These are phyloP conservation scores for Cephalopholis sonnerati DNA, from an alignment of 2,113 vertebrate species.

Conservation along the genomic window DNA sequence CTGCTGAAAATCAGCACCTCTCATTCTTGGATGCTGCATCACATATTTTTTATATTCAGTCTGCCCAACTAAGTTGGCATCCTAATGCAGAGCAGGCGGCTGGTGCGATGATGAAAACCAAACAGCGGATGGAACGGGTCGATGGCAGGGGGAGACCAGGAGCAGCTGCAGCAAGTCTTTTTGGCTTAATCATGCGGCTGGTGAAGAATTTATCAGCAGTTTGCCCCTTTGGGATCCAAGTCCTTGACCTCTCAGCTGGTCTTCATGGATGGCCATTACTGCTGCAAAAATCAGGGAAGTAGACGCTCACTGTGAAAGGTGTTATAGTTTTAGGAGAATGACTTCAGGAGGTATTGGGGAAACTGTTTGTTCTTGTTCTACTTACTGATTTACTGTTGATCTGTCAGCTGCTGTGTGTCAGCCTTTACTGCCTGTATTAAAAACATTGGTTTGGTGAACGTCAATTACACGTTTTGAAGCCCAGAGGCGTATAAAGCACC, in stretches of 20 bases:
- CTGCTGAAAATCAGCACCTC: not conserved
- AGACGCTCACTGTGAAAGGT: not conserved
- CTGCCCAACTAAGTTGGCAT: not conserved
- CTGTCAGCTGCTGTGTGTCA: slow-evolving; percentile 14
- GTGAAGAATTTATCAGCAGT: slow-evolving; percentile 54
- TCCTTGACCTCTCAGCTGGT: slow-evolving; percentile 49
- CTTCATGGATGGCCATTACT: slow-evolving; percentile 1
- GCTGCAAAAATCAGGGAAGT: slow-evolving; percentile 9
- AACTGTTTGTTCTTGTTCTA: not conserved
- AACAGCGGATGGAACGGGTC: slow-evolving; percentile 18
- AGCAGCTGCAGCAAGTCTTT: slow-evolving; percentile 58
- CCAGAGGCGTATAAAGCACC: slow-evolving; percentile 12
- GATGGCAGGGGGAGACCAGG: slow-evolving; percentile 15
- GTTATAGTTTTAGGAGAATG: not conserved
- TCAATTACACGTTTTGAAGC: slow-evolving; percentile 42
- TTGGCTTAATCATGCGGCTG: slow-evolving; percentile 47
- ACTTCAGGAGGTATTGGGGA: not conserved
- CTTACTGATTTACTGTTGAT: slow-evolving; percentile 8
- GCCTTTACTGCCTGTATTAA: slow-evolving; percentile 40
- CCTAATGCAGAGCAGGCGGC: slow-evolving; percentile 43
- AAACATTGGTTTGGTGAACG: slow-evolving; percentile 35
- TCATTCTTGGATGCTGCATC: not conserved
- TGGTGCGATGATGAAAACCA: slow-evolving; percentile 46
- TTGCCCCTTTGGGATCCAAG: slow-evolving; percentile 25
- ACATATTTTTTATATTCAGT: not conserved